Evolutionary conservation across 2,797 vertebrate species (phyloP).

Genomic region (Bradypus variegatus): DNA sequence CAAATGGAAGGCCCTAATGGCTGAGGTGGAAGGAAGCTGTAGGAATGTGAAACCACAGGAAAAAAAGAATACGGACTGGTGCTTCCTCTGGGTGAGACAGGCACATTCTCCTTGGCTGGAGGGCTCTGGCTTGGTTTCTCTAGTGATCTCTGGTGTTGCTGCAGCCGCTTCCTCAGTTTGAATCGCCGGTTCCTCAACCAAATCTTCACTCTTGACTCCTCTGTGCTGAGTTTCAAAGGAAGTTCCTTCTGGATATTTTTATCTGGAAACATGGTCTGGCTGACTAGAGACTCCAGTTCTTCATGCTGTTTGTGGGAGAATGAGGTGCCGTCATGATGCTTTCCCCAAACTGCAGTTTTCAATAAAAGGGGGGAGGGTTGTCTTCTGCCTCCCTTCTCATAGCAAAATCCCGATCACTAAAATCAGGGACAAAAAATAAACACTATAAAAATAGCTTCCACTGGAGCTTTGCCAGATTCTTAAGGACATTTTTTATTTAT

Average conservation of each 20-base stretch:
- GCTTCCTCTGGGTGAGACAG: not conserved
- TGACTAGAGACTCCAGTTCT: conserved; percentile 18
- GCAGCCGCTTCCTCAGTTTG: not conserved
- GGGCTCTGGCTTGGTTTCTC: not conserved
- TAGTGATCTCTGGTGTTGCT: not conserved
- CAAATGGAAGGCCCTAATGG: not conserved
- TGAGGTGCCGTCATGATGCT: not conserved
- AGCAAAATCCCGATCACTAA: no score
- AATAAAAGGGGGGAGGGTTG: no score
- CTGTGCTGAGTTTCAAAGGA: conserved; percentile 8
- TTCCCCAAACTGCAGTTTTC: not conserved
- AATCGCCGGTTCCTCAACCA: conserved; percentile 38
- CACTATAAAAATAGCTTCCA: no score
- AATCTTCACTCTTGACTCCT: not conserved
- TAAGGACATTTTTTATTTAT: no score
- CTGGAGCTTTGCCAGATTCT: no score
- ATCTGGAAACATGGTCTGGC: conserved; percentile 7
- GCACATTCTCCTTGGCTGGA: not conserved
- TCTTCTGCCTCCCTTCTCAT: no score
- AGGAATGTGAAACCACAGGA: not conserved
- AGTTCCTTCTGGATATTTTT: not conserved
- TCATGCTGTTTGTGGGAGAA: not conserved
- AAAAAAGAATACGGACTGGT: not conserved
- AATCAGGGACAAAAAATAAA: no score
- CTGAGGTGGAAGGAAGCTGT: not conserved